Base-by-base conservation (phyloP, 2,797 vertebrate species). In the Craterocephalus amniculus region DNA sequence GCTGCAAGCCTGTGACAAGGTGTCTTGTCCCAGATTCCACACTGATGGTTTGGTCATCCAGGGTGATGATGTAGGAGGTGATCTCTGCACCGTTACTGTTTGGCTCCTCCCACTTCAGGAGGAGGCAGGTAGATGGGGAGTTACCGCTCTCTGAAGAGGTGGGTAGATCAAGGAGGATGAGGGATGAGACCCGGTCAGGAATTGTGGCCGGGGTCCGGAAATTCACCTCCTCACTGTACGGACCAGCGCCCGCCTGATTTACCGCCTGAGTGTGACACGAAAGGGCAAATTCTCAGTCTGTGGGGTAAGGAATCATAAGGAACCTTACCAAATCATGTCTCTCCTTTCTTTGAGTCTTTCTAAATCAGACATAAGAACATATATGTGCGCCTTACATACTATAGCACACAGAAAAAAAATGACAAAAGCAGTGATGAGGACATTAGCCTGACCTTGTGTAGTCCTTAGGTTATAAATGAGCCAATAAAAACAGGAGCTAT, bases 71-170 rank as follows among this genome's bases (percentile, higher is more conserved):
- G 88, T 99, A 99, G 3, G 95, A 94, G 0, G 89, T 93, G 81
- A 99, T 97, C 83, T 96, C 95, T 1, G 97, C 95, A 13, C 98
- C 98, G 2, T 99, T 99, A 86, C 89, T 95, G 94, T 94, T 95
- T 0, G 98, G 97, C 82, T 97, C 97, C 13, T 98, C 97, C 98
- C 98, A 99, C 92, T 85, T 96, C 83, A 99, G 93, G 4, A 94
- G 91, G 89, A 99, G 95, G 94, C 97, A 97, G 92, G 95, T 96
- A 0, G 95, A 96, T 13, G 95, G 94, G 1, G 96, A 94, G 69
- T 92, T 90, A 0, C 91, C 93, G 1, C 74, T 77, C 49, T 90
- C 93, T 18, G 81, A 38, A 65, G 57, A 92, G 62, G 93, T 89
- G 0, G 80, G 88, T 4, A 95, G 94, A 61, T 98, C 97, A 85